Evolutionary conservation across 2,113 vertebrate genomes (phyloP).

Genomic region (Stegastes partitus): DNA sequence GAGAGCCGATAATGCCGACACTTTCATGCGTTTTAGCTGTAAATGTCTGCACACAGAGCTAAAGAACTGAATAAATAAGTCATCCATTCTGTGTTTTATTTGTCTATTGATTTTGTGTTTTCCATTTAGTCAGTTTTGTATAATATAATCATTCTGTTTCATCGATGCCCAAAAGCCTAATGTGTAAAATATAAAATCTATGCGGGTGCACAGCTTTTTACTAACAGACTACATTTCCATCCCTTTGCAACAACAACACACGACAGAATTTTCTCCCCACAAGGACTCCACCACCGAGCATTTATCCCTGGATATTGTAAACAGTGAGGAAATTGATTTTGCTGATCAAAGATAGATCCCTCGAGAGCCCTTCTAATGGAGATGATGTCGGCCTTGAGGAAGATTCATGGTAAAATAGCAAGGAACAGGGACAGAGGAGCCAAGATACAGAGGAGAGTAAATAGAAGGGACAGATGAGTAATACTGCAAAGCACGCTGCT

Average conservation of each 20-base stretch:
- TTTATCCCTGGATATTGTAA: conserved; percentile 50
- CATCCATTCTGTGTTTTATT: too few species aligned
- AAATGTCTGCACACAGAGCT: too few species aligned
- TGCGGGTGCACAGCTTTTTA: background rate
- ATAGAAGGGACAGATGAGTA: conserved; percentile 31
- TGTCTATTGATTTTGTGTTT: background rate
- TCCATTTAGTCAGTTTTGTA: background rate
- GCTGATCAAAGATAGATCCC: conserved; percentile 56
- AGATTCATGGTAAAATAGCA: conserved; percentile 42
- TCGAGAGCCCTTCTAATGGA: conserved; percentile 46
- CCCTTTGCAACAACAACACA: conserved; percentile 24
- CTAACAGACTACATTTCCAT: background rate
- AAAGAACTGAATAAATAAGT: too few species aligned
- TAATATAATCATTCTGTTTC: background rate
- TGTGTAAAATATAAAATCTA: background rate
- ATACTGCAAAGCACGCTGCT: conserved; percentile 8
- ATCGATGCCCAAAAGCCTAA: conserved; percentile 10
- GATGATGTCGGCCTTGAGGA: conserved; percentile 8
- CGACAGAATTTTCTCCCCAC: conserved; percentile 14
- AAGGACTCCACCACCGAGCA: conserved; percentile 22
- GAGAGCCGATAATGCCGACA: too few species aligned
- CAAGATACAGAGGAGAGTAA: conserved; percentile 3
- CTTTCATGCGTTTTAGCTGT: too few species aligned
- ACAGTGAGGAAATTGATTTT: conserved; percentile 50
- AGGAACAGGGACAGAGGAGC: conserved; percentile 18